phyloP scores from a whole-genome alignment of 2,797 vertebrate species.

The Simalia tracyae region DNA sequence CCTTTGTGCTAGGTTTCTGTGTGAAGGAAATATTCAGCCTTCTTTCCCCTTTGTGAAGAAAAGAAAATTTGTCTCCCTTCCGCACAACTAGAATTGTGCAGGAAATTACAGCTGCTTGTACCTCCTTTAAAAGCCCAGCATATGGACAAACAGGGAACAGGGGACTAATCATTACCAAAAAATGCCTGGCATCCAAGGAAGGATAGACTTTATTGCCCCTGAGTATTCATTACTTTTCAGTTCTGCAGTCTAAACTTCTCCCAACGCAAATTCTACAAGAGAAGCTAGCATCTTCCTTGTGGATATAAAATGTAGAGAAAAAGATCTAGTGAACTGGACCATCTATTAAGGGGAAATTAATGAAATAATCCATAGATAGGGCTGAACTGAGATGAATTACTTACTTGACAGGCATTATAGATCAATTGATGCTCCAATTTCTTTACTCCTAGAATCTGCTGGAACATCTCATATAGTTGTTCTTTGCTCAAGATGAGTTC shows the following conservation, averaged over 20 bases:
- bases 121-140: not conserved
- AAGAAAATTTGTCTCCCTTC: not conserved
- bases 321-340: not conserved
- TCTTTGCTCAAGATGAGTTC: constrained; percentile 91
- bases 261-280: not conserved
- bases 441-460: constrained; percentile 87
- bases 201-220: not conserved
- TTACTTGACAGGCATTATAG: constrained; percentile 89
- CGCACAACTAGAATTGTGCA: not conserved
- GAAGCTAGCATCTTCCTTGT: not conserved
- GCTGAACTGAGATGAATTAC: constrained; percentile 47
- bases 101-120: not conserved
- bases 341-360: not conserved
- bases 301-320: not conserved
- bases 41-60: not conserved
- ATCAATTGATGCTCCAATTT: constrained; percentile 88
- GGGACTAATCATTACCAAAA: not conserved
- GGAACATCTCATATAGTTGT: constrained; percentile 91
- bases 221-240: not conserved
- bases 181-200: not conserved
- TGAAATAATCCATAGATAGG: not conserved
- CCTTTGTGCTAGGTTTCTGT: not conserved
- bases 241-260: not conserved
- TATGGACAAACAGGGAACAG: not conserved
- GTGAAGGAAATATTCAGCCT: not conserved